Base-by-base conservation (phyloP, 1,140 invertebrate species). In the Agraylea sexmaculata region DNA sequence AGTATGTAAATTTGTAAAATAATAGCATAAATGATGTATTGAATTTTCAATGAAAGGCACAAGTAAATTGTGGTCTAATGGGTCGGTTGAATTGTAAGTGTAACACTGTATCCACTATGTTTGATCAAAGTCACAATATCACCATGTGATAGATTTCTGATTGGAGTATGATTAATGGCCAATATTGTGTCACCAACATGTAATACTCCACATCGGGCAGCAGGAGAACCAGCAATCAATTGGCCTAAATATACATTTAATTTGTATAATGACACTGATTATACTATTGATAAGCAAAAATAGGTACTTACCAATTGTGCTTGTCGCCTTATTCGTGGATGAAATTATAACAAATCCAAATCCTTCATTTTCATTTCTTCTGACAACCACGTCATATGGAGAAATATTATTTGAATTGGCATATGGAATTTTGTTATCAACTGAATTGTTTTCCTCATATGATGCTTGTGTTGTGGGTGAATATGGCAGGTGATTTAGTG, bases 301-400 rank as follows among this genome's bases (percentile, higher is more conserved):
- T 17, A 25, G 34, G 43, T 47, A 64, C 68, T 72, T 73, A 83
- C 92, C 92, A 56, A 97, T 95, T 20, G 89, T 92, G 35, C 62
- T 67, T 8, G 62, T 62, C 7, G 83, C 78, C 69, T 87, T 88
- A 49, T 91, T 91, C 1, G 91, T 85, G 8, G 91, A 95, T 0
- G 93, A 97, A 51, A 98, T 96, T 37, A 99, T 95, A 15, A 98
- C 92, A 65, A 98, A 99, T 13, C 94, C 95, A 65, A 99, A 99
- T 7, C 94, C 94, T 68, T 99, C 94, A 42, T 83, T 87, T 52
- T 96, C 90, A 57, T 80, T 78, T 37, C 93, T 72, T 25, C 78
- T 84, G 0, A 99, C 83, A 7, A 83, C 80, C 8, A 94, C 83
- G 56, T 94, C 87, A 51, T 91, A 90, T 0, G 78, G 73, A 25